Conservation (phyloP, 2,888 invertebrate genomes). For the Lithosia quadra region DNA sequence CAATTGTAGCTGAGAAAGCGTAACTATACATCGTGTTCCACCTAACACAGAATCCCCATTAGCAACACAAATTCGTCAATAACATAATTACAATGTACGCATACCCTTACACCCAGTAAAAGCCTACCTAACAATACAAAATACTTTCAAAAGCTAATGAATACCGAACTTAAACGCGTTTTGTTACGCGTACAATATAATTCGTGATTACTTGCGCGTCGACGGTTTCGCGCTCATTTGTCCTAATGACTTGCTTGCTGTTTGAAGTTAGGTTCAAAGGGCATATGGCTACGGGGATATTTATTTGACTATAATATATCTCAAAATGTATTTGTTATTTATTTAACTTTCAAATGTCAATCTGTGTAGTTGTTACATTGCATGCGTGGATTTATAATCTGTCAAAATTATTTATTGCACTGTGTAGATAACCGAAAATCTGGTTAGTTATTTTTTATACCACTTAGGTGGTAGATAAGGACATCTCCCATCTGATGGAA, state of each 20-base stretch:
- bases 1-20: background rate
- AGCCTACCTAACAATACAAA: conserved; percentile 29
- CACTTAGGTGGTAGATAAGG: too few relatives aligned
- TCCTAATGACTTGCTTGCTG: conserved; percentile 51
- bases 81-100: conserved; percentile 2
- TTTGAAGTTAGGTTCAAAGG: conserved; percentile 44
- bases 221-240: conserved; percentile 50
- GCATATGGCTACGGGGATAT: conserved; percentile 18
- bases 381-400: too few relatives aligned
- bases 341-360: conserved; percentile 13
- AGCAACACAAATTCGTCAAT: conserved; percentile 7
- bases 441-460: background rate
- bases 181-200: conserved; percentile 49
- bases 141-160: conserved; percentile 45
- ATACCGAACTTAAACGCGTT: conserved; percentile 46
- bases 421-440: background rate
- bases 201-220: conserved; percentile 49
- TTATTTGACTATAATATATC: conserved; percentile 14
- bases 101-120: conserved; percentile 10
- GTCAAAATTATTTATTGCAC: background rate
- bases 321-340: conserved; percentile 3
- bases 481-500: too few relatives aligned
- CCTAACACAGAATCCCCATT: background rate
- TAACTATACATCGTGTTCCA: background rate
- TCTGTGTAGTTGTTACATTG: background rate